Base-by-base conservation (phyloP, 1,140 invertebrate genomes). In the Musca domestica region DNA sequence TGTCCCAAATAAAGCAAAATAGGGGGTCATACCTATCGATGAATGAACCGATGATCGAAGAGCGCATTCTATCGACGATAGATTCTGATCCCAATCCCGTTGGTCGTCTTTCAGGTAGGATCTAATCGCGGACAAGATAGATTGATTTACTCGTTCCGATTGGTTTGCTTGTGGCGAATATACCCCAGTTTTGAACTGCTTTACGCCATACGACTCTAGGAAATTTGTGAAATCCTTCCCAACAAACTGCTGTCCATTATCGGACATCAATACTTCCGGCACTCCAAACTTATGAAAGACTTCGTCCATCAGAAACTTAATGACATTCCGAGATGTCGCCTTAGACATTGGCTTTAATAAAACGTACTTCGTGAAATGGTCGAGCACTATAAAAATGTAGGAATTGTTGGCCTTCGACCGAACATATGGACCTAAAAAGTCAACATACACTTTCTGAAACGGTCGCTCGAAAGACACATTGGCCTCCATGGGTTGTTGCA, bases 81-180 rank as follows among this genome's bases (percentile, higher is more conserved):
- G 15, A 17, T 65, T 34, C 3, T 9, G 7, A 49, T 65, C 64
- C 64, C 64, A 65, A 2, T 65, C 64, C 15, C 5, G 19, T n/a
- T 65, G 64, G 5, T 65, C 46, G 14, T n/a, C 6, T 30, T 49
- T 49, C 5, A 49, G 14, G 25, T 65, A 65, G 0, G 64, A 17
- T 23, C 64, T 52, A 5, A 52, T 52, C 10, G 51, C 51, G 1
- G 51, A 17, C 12, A 65, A 22, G 22, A 46, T 46, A 7, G 64
- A 65, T 10, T 41, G 41, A 64, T 30, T 68, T 19, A 69, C 51
- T 23, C 64, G n/a, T 66, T 69, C 64, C 1, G 68, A 61, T 6
- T 15, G 14, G 9, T 58, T 58, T 25, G 54, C 22, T 58, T 58
- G 54, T 1, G 54, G 54, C 6, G 54, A 19, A 23, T 58, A 58